Evolutionary conservation across 2,113 vertebrate genomes (phyloP).

Genomic region (Anser brachyrhynchus): DNA sequence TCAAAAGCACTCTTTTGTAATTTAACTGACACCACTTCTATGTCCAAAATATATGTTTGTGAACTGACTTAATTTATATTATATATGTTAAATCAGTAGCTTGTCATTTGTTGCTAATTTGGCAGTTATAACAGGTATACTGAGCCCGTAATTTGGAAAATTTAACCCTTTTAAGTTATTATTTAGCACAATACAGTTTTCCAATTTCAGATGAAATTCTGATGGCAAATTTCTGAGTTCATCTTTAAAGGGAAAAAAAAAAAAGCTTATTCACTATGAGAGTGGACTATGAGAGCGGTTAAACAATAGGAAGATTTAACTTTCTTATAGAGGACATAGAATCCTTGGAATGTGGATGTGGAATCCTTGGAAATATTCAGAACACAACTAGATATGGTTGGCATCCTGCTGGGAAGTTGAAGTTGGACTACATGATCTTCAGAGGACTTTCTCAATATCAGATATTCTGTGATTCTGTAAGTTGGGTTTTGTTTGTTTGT

Average conservation of each 20-base stretch:
- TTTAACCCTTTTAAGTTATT: neutral
- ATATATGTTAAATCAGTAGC: neutral
- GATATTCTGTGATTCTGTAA: neutral
- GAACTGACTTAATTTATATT: neutral
- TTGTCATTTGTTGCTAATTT: neutral
- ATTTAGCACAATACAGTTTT: neutral
- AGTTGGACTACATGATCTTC: neutral
- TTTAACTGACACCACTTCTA: neutral
- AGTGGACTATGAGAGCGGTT: rapidly evolving
- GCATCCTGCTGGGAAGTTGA: neutral
- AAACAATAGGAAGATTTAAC: neutral
- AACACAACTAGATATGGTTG: neutral
- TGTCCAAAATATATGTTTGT: neutral
- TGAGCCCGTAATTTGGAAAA: neutral
- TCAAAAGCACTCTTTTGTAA: neutral
- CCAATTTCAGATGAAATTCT: neutral
- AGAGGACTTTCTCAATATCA: neutral
- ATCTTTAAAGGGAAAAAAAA: neutral
- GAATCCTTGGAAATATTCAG: neutral
- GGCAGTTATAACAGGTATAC: neutral
- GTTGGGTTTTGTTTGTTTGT: neutral
- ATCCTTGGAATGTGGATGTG: neutral
- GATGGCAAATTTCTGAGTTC: neutral
- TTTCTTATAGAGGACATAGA: neutral
- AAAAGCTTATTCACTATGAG: neutral